phyloP scores from a whole-genome alignment of 1,140 invertebrate genomes.

The Halyomorpha halys region DNA sequence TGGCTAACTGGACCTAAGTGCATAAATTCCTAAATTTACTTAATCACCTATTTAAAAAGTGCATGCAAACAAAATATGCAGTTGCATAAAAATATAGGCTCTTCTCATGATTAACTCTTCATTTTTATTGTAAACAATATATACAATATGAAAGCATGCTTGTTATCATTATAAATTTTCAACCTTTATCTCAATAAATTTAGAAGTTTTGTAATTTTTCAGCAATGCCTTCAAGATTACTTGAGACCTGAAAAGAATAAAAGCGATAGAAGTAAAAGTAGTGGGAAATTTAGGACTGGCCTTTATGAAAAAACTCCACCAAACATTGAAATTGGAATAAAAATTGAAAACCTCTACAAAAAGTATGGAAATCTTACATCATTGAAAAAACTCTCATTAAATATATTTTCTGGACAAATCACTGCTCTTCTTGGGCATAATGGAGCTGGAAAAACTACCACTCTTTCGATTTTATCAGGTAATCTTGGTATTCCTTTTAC shows the following conservation, averaged over 20 bases:
- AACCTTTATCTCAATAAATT: no score
- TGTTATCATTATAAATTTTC: background rate
- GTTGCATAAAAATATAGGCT: no score
- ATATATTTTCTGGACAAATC: slow-evolving; percentile 53
- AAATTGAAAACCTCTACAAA: slow-evolving; percentile 17
- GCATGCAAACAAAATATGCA: no score
- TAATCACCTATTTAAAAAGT: no score
- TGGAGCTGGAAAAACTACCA: slow-evolving; percentile 81
- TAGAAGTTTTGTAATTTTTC: slow-evolving; percentile 10
- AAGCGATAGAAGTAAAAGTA: background rate
- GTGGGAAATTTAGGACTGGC: background rate
- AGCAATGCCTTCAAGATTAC: background rate
- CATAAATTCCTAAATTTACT: no score
- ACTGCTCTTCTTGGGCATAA: slow-evolving; percentile 80
- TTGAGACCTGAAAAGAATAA: background rate
- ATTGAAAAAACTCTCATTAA: slow-evolving; percentile 30
- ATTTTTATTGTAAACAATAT: no score
- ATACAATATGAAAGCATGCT: no score
- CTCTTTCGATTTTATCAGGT: slow-evolving; percentile 43
- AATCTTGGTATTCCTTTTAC: background rate
- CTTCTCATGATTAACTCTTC: no score
- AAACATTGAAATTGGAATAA: background rate
- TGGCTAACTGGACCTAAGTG: no score
- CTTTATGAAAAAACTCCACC: background rate
- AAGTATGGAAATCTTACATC: slow-evolving; percentile 26